Evolutionary conservation across 1,140 invertebrate genomes (phyloP), one percentile per base, ranked within the genome.

Genomic region (Drosophila bocki): DNA sequence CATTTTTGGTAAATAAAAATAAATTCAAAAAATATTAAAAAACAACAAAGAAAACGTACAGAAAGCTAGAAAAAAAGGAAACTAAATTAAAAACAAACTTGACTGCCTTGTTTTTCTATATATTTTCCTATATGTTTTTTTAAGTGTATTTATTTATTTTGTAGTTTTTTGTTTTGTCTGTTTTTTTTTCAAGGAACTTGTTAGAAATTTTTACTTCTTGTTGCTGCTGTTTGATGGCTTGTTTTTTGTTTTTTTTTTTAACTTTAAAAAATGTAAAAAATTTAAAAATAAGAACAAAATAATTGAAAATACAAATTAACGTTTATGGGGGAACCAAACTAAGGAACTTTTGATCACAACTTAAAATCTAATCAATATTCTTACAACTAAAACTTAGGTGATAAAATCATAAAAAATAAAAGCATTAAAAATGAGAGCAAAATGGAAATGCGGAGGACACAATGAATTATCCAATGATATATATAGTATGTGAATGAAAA

Each of bases 331-430:
- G 81, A 91, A 81, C 84, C 80, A 91, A 91, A 85, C 68, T 85
- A 90, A 91, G 88, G 88, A 91, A 91, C 88, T 91, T 91, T 85
- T 80, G 88, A 91, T 85, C 84, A 84, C 84, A 91, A 91, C 87
- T 91, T 88, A 91, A 58, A 75, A 50, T 56, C 80, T 87, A 87
- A 47, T 65, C 42, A 86, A 82, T 51, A 82, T 51, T 62, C 59
- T 61, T 77, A 80, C 7, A 35, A 54, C 69, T 83, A 80, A 77
- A 56, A 53, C 80, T 87, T 80, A 88, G 8, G 8, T 5, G 33
- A 68, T 50, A 32, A 22, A 33, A 47, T 47, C 12, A 47, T 47
- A 47, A 12, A 45, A 45, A 22, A 45, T 37, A 78, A 75, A 61
- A 47, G 19, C 54, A 58, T 58, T 2, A 22, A 22, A 37, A 61